These are phyloP conservation scores for Siniperca chuatsi DNA, from an alignment of 2,113 vertebrate species.

Conservation along the genomic window DNA sequence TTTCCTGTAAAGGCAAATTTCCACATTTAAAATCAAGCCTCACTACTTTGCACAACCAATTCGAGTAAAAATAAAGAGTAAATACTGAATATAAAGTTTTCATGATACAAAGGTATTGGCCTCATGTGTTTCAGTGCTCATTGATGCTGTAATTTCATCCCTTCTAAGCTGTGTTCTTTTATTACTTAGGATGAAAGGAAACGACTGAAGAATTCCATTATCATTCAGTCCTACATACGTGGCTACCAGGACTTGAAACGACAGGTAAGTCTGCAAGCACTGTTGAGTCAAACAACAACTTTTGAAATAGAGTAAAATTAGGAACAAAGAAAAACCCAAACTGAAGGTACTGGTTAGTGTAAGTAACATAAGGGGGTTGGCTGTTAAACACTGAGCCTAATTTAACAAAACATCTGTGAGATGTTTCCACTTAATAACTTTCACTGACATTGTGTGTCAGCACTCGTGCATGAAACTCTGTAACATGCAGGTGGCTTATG, in stretches of 20 bases:
- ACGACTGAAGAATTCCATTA: slow-evolving; percentile 95
- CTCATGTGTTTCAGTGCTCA: not conserved
- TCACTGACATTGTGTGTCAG: not conserved
- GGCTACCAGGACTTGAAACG: slow-evolving; percentile 95
- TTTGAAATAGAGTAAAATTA: not conserved
- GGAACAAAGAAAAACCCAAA: not conserved
- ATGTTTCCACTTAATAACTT: not conserved
- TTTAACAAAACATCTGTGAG: not conserved
- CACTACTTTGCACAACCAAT: no score
- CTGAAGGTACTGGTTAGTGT: not conserved
- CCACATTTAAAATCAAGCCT: not conserved
- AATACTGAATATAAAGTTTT: not conserved
- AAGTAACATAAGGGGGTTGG: not conserved
- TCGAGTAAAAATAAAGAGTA: not conserved
- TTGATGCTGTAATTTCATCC: not conserved
- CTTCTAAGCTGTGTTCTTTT: not conserved
- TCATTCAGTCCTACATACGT: slow-evolving; percentile 97
- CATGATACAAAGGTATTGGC: no score
- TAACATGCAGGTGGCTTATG: not conserved
- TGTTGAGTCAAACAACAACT: not conserved
- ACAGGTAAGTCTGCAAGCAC: slow-evolving; percentile 85
- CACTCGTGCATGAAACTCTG: not conserved
- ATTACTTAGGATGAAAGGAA: slow-evolving; percentile 91
- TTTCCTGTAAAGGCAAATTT: not conserved
- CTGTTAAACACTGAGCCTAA: not conserved